Evolutionary conservation across 2,113 vertebrate genomes (phyloP), one percentile per base, ranked within the genome.

Genomic region (Monopterus albus): DNA sequence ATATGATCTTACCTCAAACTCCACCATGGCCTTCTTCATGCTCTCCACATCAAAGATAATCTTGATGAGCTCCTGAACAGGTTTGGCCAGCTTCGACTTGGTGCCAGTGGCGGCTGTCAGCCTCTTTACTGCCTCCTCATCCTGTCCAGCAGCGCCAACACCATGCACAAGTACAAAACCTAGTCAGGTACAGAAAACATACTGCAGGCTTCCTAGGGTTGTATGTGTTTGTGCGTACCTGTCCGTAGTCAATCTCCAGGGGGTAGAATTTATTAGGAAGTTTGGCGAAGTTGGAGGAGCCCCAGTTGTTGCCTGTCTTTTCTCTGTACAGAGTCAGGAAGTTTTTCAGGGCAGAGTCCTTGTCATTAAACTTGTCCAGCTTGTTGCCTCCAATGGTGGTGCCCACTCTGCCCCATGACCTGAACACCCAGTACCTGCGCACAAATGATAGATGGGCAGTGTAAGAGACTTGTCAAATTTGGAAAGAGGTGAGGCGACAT

Each of bases 11-110:
- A 98, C 98, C 96, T 99, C 98, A 78, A 97, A 99, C 82, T 99
- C 98, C 89, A 99, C 98, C 97, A 99, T 96, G 43, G 97, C 97
- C 79, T 99, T 99, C 89, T 98, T 99, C 97, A 99, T 99, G 90
- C 96, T 99, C 66, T 99, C 98, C 68, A 99, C 96, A 45, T 99
- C 98, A 76, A 99, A 99, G 80, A 99, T 98, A 91, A 94, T 93
- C 72, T 96, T 95, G 71, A 99, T 98, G 23, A 99, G 95, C 12
- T 97, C 95, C 72, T 99, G 98, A 20, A 99, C 91, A 0, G 96
- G 94, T 72, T 95, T 96, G 20, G 93, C 85, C 6, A 99, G 95
- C 78, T 93, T 92, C 23, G 98, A 99, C 61, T 97, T 98, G 10
- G 95, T 94, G 13, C 97, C 97, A 0, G 96, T 94, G 9, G 86